Evolutionary conservation across 92 coral and sea anemone genomes (phyloP).

Genomic region (Chrysogorgia sp.): DNA sequence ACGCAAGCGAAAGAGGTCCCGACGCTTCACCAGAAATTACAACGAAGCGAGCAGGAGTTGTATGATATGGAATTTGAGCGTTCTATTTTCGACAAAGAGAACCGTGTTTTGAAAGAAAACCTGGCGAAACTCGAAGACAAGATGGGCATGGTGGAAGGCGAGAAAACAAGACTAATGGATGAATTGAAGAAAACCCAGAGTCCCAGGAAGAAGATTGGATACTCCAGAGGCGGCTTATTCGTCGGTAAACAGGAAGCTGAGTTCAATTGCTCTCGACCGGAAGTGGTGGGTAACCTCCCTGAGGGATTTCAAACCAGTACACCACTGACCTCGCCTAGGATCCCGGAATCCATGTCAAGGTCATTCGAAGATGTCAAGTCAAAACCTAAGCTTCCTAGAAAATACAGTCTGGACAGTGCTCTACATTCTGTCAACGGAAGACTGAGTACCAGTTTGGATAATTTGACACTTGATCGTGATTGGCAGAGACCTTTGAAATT

Average conservation of each 20-base stretch:
- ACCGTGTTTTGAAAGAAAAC: constrained; percentile 1
- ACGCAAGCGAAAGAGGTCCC: not conserved
- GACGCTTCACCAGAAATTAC: not conserved
- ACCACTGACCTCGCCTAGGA: constrained; percentile 36
- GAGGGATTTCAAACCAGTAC: constrained; percentile 24
- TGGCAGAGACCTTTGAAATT: constrained; percentile 5
- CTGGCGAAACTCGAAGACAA: not conserved
- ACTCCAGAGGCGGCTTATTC: constrained; percentile 21
- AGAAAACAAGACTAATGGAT: not conserved
- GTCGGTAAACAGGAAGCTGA: constrained; percentile 9
- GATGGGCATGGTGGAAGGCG: not conserved
- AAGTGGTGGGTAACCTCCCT: not conserved
- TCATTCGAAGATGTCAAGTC: not conserved
- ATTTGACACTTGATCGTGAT: constrained; percentile 11
- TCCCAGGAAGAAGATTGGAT: not conserved
- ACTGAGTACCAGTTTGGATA: constrained; percentile 30
- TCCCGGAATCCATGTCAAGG: constrained; percentile 3
- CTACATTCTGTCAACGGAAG: not conserved
- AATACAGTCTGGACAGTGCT: constrained; percentile 10
- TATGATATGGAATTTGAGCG: constrained; percentile 1
- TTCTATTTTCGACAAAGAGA: constrained; percentile 6
- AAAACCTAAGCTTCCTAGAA: not conserved
- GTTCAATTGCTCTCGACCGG: not conserved
- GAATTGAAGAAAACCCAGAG: constrained; percentile 5
- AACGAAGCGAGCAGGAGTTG: not conserved